Evolutionary conservation across 2,797 vertebrate species (phyloP).

Genomic region (Tapirus indicus): DNA sequence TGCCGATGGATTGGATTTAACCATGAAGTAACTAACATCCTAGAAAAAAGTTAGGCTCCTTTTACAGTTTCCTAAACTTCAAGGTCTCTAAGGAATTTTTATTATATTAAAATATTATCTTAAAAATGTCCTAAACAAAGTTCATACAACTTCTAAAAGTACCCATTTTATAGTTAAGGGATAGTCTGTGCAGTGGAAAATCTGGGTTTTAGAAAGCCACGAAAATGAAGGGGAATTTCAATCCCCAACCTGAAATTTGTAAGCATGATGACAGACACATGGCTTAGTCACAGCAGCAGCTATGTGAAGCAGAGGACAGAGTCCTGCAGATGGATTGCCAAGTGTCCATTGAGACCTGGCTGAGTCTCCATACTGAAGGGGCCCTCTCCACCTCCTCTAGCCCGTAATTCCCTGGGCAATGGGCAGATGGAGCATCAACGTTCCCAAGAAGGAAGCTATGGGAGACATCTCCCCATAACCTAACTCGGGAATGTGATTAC

Average conservation of each 20-base stretch:
- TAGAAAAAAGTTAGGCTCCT: neutral
- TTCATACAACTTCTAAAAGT: neutral
- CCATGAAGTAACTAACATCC: neutral
- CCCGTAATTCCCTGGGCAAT: neutral
- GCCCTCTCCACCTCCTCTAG: neutral
- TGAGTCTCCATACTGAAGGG: neutral
- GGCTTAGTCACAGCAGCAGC: neutral
- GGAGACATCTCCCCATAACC: neutral
- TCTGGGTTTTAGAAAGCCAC: neutral
- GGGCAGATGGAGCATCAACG: neutral
- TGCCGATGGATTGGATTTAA: neutral
- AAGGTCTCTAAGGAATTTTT: conserved; percentile 2
- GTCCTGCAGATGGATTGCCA: neutral
- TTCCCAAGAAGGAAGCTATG: neutral
- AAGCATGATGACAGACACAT: neutral
- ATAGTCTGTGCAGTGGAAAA: neutral
- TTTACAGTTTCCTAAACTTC: neutral
- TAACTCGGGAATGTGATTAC: neutral
- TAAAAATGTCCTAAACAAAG: neutral
- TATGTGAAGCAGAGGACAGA: neutral
- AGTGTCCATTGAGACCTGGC: neutral
- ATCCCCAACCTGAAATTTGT: neutral
- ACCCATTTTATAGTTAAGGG: neutral
- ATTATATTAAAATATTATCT: neutral
- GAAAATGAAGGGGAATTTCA: neutral